Percentiles rank a stretch among this genome's conserved stretches.
These are phyloP conservation scores for Gymnogyps californianus DNA, from an alignment of 2,113 vertebrate species.

Conservation along the genomic window DNA sequence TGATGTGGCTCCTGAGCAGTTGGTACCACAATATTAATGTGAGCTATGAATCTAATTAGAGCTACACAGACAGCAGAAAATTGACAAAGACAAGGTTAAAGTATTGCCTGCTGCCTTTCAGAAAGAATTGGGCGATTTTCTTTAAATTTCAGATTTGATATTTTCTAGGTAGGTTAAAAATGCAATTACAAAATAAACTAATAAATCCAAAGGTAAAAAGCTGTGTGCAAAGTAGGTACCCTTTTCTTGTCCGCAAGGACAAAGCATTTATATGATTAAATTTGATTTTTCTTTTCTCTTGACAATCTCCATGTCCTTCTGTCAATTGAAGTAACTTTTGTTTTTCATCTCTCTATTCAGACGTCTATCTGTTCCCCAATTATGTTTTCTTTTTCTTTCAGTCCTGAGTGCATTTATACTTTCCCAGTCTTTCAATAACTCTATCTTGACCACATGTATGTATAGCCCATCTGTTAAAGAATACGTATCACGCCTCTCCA, in stretches of 20 bases:
- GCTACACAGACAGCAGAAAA: neutral
- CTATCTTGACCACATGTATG: neutral
- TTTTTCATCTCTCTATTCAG: neutral
- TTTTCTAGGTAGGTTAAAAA: neutral
- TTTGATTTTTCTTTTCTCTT: neutral
- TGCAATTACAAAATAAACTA: neutral
- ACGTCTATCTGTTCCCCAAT: neutral
- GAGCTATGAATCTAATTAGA: slow-evolving; percentile 31
- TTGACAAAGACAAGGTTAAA: slow-evolving; percentile 23
- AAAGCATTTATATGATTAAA: neutral
- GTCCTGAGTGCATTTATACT: neutral
- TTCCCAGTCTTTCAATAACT: neutral
- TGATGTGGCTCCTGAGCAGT: neutral
- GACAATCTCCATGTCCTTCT: neutral
- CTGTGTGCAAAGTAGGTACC: neutral
- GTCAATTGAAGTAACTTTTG: neutral
- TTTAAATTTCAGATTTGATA: neutral
- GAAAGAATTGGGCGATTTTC: neutral
- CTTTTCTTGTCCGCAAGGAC: neutral
- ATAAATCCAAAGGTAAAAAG: neutral
- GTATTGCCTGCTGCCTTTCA: neutral
- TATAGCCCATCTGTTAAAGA: neutral
- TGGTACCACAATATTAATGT: neutral
- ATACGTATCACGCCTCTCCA: neutral
- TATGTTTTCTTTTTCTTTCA: neutral